phyloP scores from a whole-genome alignment of 2,888 invertebrate genomes.

The Drosophila ezoana region DNA sequence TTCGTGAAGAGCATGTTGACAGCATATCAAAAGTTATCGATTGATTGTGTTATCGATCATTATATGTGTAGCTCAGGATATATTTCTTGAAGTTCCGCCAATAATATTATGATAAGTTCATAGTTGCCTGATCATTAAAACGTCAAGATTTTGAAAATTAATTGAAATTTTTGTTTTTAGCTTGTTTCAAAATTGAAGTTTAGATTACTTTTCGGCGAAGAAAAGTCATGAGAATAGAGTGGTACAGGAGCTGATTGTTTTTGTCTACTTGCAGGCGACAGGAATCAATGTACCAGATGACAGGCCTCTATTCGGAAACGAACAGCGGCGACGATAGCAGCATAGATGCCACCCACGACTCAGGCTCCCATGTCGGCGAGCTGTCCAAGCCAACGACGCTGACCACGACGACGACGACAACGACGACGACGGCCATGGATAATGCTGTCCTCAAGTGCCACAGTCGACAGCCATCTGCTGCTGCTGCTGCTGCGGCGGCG shows the following conservation, averaged over 20 bases:
- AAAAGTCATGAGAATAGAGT: slow-evolving; percentile 36
- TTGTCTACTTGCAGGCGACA: slow-evolving; percentile 87
- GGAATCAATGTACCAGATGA: slow-evolving; percentile 96
- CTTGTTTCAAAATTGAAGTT: slow-evolving; percentile 6
- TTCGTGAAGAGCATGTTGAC: too few relatives aligned
- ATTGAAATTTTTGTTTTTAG: slow-evolving; percentile 1
- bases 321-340: slow-evolving; percentile 86
- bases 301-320: slow-evolving; percentile 92
- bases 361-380: slow-evolving; percentile 79
- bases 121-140: slow-evolving; percentile 9
- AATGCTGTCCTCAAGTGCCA: slow-evolving; percentile 88
- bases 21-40: not conserved
- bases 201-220: slow-evolving; percentile 11
- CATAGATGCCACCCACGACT: slow-evolving; percentile 85
- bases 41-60: not conserved
- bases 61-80: not conserved
- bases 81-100: not conserved
- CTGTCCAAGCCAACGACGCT: slow-evolving; percentile 10
- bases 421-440: slow-evolving; percentile 38
- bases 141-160: slow-evolving; percentile 16
- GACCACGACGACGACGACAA: slow-evolving; percentile 9
- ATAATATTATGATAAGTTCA: not conserved
- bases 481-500: slow-evolving; percentile 73
- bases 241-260: slow-evolving; percentile 31
- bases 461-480: slow-evolving; percentile 90